Evolutionary conservation across 1,140 invertebrate species (phyloP).

Genomic region (Macrocentrus cingulum): DNA sequence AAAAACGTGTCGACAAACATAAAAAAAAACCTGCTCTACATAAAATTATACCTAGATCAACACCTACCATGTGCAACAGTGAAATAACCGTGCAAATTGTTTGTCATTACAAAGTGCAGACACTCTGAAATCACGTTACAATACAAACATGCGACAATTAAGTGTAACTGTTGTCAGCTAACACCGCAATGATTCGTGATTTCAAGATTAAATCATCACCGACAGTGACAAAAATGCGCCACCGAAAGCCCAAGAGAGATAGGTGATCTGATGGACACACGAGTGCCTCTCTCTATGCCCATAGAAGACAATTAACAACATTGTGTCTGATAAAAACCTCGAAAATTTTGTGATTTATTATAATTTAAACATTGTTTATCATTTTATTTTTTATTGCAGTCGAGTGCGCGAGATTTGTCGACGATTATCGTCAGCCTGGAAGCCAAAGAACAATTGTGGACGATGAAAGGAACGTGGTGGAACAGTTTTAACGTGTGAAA

Average conservation of each 20-base stretch:
- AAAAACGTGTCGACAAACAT: no score
- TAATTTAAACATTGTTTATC: no score
- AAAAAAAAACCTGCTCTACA: no score
- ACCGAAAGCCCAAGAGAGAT: not conserved
- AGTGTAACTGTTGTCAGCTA: not conserved
- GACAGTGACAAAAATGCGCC: not conserved
- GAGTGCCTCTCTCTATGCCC: not conserved
- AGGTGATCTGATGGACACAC: not conserved
- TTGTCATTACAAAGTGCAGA: no score
- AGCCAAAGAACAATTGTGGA: constrained; percentile 6
- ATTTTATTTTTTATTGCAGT: no score
- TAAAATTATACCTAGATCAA: no score
- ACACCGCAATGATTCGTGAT: not conserved
- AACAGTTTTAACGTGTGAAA: constrained; percentile 27
- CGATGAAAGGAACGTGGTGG: constrained; percentile 23
- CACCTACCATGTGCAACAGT: no score
- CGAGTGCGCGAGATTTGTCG: not conserved
- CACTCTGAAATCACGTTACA: no score
- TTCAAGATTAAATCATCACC: not conserved
- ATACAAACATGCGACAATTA: not conserved
- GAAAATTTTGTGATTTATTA: no score
- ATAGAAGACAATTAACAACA: not conserved
- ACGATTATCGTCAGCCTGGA: not conserved
- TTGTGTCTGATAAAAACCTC: not conserved
- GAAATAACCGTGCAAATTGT: no score